Evolutionary conservation across 2,888 invertebrate species (phyloP), one percentile per base, ranked within the genome.

Genomic region (Alviniconcha strummeri): DNA sequence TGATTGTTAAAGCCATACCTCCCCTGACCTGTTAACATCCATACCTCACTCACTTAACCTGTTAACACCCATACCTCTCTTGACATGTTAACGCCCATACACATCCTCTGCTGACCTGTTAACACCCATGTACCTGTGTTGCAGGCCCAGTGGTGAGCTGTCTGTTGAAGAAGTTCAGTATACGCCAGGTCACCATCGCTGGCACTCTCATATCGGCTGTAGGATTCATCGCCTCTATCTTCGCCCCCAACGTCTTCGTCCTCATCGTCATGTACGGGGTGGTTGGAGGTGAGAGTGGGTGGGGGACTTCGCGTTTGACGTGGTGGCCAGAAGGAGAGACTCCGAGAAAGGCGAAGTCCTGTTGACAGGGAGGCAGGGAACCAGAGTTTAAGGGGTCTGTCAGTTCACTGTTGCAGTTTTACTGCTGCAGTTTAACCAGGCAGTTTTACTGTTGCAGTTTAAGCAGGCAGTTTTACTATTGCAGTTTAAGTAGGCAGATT

Each of bases 191-290:
- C 17, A 90, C 90, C 8, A 89, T 93, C 0, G 83, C 84, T 0
- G 93, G 93, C 5, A 88, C 90, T 0, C 76, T 92, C 6, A 56
- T 93, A 55, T 87, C 91, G 9, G 84, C 88, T 5, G 80, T 84
- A 0, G 90, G 88, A 0, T 90, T 92, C 83, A 84, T 91, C 11
- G 82, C 89, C 60, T 90, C 89, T 81, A 89, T 89, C n/a, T 90
- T 90, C 76, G 89, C 92, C 4, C 90, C 91, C 5, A 90, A 89
- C 71, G 88, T 93, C 17, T 89, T 90, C 36, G 86, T 91, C 9
- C 88, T 93, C 78, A 91, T 92, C 60, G 56, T 92, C n/a, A 90
- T 91, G 4, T 92, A 90, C 81, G 92, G 93, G 4, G 82, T 92
- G 5, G 88, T 92, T 79, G 91, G 89, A 85, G 93, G 93, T 92